These are phyloP conservation scores for Pterocles gutturalis DNA, from an alignment of 2,113 vertebrate species.

Conservation along the genomic window DNA sequence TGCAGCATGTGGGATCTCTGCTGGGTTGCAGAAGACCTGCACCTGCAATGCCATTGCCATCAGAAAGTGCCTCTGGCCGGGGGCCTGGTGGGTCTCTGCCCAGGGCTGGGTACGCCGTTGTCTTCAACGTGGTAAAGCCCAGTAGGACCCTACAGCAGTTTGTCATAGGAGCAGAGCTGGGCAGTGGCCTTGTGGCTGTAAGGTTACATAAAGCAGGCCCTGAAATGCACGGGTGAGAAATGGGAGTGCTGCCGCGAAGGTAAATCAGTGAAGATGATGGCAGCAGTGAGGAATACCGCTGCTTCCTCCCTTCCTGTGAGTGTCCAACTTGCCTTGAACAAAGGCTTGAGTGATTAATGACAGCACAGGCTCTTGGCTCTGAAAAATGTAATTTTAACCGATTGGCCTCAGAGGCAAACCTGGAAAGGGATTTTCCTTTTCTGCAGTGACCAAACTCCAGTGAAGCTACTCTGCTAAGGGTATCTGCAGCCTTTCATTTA, in stretches of 20 bases:
- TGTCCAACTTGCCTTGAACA: not conserved
- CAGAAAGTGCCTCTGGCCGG: accelerated
- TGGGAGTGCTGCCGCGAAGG: not conserved
- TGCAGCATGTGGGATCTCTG: not conserved
- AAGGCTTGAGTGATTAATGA: not conserved
- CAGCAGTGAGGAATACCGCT: not conserved
- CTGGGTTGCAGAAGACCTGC: not conserved
- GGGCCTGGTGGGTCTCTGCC: not conserved
- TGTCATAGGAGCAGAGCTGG: not conserved
- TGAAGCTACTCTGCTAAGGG: not conserved
- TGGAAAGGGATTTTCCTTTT: not conserved
- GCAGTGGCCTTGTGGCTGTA: not conserved
- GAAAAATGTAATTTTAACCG: not conserved
- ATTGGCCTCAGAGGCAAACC: not conserved
- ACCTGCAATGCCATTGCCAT: not conserved
- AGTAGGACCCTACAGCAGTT: not conserved
- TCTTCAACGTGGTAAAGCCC: not conserved
- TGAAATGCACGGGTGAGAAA: not conserved
- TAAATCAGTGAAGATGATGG: not conserved
- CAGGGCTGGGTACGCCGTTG: accelerated
- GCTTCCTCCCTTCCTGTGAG: not conserved
- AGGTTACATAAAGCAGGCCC: not conserved
- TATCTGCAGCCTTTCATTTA: not conserved
- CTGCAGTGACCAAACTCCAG: accelerated
- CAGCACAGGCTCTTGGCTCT: not conserved